Evolutionary conservation across 2,797 vertebrate genomes (phyloP), one percentile per base, ranked within the genome.

Genomic region (Gymnoscopelus braueri): DNA sequence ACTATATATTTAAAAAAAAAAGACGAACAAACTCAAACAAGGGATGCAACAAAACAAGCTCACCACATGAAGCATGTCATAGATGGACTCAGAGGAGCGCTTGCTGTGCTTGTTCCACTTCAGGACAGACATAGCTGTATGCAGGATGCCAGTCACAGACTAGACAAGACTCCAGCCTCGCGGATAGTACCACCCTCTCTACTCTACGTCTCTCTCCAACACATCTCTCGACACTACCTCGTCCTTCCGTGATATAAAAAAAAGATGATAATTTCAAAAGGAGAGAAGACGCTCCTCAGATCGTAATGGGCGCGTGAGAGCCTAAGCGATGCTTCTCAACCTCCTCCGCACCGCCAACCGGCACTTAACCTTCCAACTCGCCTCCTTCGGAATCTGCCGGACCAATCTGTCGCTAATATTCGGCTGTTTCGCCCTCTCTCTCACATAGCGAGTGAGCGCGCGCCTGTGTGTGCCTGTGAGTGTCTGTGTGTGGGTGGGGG

Each of bases 21-120:
- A 68, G 47, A 60, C 72, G 57, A 60, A 68, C 13, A 15, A 63
- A 39, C 39, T 39, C 39, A 44, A 10, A 44, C 39, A 49, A 74
- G 47, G 14, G 1, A 58, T 32, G 58, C 4, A 81, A 49, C 11
- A 50, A 62, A 78, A 53, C 50, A 59, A 67, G 78, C 93, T 95
- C 91, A 95, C 94, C 94, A 94, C 86, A 82, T 95, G 91, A 50
- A 96, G 95, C 79, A 95, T 87, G 82, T 93, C 94, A 88, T 94
- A 93, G 65, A 96, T 76, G 51, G 95, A 95, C 77, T 95, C 96
- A 0, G 95, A 88, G 0, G 94, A 93, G 85, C 89, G 89, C 84
- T 89, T 95, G 39, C 93, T 94, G 80, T 92, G 94, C 78, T 83
- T 95, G 80, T 87, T 94, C 93, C 93, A 93, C 94, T 95, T 94